Conservation (phyloP, 1,140 invertebrate genomes). For the Drosophila lacteicornis region DNA sequence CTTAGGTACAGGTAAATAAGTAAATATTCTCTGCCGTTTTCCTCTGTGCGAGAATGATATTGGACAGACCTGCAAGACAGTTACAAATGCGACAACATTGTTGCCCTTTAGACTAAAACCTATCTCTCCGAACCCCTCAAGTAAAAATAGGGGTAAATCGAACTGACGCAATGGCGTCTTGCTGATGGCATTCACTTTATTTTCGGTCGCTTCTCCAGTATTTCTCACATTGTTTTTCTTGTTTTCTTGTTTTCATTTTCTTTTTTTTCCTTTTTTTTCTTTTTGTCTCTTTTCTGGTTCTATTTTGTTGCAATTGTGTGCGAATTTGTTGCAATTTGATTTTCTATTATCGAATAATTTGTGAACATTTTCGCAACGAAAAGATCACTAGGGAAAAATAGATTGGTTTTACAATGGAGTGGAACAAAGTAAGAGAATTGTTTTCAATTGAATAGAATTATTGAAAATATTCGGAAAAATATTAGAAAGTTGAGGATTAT, state of each 20-base stretch:
- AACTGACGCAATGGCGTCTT: constrained; percentile 69
- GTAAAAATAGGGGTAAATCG: constrained; percentile 58
- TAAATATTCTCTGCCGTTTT: not conserved
- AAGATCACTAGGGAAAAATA: constrained; percentile 17
- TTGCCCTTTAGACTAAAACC: constrained; percentile 57
- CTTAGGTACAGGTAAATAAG: too few relatives aligned
- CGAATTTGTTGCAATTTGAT: constrained; percentile 82
- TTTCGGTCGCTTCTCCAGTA: constrained; percentile 31
- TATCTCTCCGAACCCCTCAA: constrained; percentile 25
- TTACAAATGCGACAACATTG: constrained; percentile 82
- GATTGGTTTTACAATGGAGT: constrained; percentile 13
- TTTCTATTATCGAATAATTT: constrained; percentile 81
- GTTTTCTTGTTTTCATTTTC: not conserved
- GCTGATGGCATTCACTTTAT: constrained; percentile 78
- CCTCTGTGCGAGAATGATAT: constrained; percentile 15
- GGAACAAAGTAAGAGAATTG: too few relatives aligned
- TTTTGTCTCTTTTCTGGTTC: constrained; percentile 33
- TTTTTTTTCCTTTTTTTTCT: not conserved
- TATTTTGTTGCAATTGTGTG: constrained; percentile 79
- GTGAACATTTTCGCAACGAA: constrained; percentile 46
- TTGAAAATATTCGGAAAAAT: too few relatives aligned
- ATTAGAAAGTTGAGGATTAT: too few relatives aligned
- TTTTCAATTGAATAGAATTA: too few relatives aligned
- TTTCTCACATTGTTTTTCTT: constrained; percentile 41
- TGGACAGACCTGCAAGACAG: constrained; percentile 71